Conservation (phyloP, 2,888 invertebrate genomes). For the Pollenia labialis region DNA sequence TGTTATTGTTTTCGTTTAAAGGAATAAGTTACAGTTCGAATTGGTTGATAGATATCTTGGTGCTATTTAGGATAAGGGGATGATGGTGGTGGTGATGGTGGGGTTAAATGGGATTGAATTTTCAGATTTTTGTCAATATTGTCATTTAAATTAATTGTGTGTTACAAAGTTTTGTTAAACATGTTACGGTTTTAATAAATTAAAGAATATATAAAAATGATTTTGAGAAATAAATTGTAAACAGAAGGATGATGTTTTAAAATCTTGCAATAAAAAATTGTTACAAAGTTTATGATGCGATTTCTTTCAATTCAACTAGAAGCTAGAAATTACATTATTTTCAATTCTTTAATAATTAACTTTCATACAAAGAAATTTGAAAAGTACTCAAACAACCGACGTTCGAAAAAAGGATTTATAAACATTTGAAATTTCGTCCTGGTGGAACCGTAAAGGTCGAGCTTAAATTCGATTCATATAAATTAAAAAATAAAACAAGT, state of each 20-base stretch:
- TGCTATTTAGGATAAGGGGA: background rate
- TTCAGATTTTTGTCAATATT: slow-evolving; percentile 43
- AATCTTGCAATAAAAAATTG: background rate
- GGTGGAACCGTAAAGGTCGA: too few species aligned
- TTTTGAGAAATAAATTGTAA: background rate
- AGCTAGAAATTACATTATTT: too few species aligned
- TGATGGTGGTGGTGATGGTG: slow-evolving; percentile 27
- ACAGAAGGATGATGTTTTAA: background rate
- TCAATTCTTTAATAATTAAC: too few species aligned
- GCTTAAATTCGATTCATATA: too few species aligned
- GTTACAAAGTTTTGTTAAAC: slow-evolving; percentile 61
- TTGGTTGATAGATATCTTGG: slow-evolving; percentile 4
- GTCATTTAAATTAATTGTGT: slow-evolving; percentile 68
- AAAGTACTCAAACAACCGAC: too few species aligned
- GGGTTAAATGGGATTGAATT: slow-evolving; percentile 60
- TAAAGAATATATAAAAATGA: slow-evolving; percentile 4
- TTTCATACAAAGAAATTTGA: too few species aligned
- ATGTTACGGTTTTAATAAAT: slow-evolving; percentile 61
- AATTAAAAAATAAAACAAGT: too few species aligned
- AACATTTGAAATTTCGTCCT: too few species aligned
- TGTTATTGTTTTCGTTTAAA: background rate
- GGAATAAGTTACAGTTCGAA: slow-evolving; percentile 34
- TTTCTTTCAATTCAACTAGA: too few species aligned
- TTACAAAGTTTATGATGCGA: too few species aligned
- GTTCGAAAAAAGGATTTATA: too few species aligned